Conservation (phyloP, 2,888 invertebrate species). For the Argyra leucocephala region DNA sequence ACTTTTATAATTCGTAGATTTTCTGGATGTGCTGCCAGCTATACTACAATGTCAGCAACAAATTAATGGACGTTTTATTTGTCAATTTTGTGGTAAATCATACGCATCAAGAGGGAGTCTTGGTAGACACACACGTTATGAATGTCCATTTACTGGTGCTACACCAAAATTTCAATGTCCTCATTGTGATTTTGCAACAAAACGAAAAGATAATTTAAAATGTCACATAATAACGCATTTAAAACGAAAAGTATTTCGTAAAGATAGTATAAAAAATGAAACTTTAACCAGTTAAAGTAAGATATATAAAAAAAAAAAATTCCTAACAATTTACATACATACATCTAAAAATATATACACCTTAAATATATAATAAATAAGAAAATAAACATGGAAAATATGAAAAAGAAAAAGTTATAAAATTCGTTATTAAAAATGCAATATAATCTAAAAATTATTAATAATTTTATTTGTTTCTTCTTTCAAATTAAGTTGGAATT, state of each 20-base stretch:
- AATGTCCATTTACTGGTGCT: constrained; percentile 61
- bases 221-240: constrained; percentile 54
- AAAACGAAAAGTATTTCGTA: constrained; percentile 22
- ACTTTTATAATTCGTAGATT: constrained; percentile 13
- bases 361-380: too few relatives aligned
- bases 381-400: too few relatives aligned
- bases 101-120: constrained; percentile 46
- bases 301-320: background rate
- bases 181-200: constrained; percentile 58
- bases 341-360: background rate
- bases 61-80: constrained; percentile 24
- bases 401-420: too few relatives aligned
- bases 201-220: constrained; percentile 59
- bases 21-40: constrained; percentile 16
- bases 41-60: constrained; percentile 17
- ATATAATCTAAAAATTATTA: background rate
- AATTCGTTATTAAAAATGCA: background rate
- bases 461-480: background rate
- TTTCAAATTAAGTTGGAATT: background rate
- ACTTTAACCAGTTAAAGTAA: background rate
- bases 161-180: constrained; percentile 60
- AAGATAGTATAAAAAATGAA: background rate
- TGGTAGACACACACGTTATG: constrained; percentile 55
- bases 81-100: constrained; percentile 28
- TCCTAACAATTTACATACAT: too few relatives aligned